Percentiles rank a stretch among this genome's conserved stretches.
phyloP scores from a whole-genome alignment of 2,888 invertebrate genomes.

The Exocentrus adspersus region DNA sequence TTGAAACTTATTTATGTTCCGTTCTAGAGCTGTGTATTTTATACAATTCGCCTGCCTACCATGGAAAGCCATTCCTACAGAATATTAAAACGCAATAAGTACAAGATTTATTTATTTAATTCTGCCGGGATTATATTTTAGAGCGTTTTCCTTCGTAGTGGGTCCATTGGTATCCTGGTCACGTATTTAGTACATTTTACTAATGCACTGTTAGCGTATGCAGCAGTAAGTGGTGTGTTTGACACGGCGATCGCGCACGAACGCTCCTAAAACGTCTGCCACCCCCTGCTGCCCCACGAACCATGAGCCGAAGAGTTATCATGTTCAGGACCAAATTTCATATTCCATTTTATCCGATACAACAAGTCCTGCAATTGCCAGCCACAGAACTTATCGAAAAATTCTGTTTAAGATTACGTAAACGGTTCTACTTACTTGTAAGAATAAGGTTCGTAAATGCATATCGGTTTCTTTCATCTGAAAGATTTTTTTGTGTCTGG shows the following conservation, averaged over 20 bases:
- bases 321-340: constrained; percentile 42
- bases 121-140: constrained; percentile 14
- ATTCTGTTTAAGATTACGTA: constrained; percentile 20
- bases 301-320: constrained; percentile 35
- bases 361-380: constrained; percentile 31
- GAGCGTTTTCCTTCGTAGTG: constrained; percentile 10
- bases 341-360: constrained; percentile 36
- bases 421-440: background rate
- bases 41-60: background rate
- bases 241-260: constrained; percentile 59
- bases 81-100: constrained; percentile 16
- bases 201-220: constrained; percentile 61
- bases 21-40: background rate
- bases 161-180: constrained; percentile 42
- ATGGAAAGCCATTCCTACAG: background rate
- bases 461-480: too few relatives aligned
- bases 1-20: background rate
- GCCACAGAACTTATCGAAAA: constrained; percentile 14
- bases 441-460: background rate
- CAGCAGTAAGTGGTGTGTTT: constrained; percentile 62
- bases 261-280: constrained; percentile 43
- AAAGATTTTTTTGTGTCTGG: too few relatives aligned
- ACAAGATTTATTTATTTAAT: constrained; percentile 26
- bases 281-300: constrained; percentile 32
- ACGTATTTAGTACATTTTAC: constrained; percentile 57